A percentile compares a stretch with the other conserved stretches of the same genome.
phyloP scores from a whole-genome alignment of 1,140 invertebrate genomes.

The Atta colombica region DNA sequence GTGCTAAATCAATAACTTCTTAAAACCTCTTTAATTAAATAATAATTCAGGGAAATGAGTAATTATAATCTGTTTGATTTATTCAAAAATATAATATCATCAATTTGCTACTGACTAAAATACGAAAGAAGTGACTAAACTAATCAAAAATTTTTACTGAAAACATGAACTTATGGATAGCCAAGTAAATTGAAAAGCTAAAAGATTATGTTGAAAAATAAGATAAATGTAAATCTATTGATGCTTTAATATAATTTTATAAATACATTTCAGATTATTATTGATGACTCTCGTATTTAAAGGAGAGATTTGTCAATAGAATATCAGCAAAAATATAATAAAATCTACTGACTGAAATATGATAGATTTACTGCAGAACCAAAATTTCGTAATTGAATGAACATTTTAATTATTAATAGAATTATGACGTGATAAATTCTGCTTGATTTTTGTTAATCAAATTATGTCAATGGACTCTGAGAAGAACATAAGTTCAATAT shows the following conservation, averaged over 20 bases:
- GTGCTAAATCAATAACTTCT: no score
- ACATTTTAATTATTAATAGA: background rate
- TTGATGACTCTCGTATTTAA: background rate
- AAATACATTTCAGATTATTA: background rate
- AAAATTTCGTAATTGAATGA: background rate
- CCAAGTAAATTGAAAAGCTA: no score
- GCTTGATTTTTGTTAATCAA: background rate
- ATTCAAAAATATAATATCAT: no score
- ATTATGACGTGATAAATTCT: background rate
- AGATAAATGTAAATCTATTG: no score
- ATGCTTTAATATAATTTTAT: background rate
- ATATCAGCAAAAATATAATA: background rate
- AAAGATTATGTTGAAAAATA: background rate
- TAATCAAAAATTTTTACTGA: no score
- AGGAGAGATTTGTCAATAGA: background rate
- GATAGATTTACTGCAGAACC: background rate
- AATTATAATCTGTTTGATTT: no score
- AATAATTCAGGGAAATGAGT: no score
- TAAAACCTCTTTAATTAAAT: no score
- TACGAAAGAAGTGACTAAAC: no score
- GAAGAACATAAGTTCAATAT: background rate
- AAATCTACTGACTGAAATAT: background rate
- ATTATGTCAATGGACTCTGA: background rate
- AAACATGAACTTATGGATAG: background rate
- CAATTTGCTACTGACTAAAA: no score